These are phyloP conservation scores for Zosterops lateralis DNA, from an alignment of 2,113 vertebrate species.

Conservation along the genomic window DNA sequence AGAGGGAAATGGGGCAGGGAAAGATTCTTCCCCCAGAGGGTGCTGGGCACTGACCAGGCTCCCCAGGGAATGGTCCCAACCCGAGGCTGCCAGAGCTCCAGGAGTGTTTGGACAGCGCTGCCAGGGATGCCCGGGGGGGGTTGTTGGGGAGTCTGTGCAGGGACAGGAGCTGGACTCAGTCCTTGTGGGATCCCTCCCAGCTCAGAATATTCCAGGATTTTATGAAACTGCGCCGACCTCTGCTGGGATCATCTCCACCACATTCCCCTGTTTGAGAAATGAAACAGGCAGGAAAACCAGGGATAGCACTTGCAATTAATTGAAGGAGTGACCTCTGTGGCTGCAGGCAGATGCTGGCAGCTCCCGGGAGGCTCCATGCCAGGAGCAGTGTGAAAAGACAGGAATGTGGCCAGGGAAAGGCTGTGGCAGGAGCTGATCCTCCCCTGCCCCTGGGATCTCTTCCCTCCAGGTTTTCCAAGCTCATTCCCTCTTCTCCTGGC, in stretches of 20 bases:
- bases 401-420: not conserved
- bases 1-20: not conserved
- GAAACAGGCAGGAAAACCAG: rapidly evolving
- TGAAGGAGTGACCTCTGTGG: not conserved
- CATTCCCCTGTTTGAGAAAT: rapidly evolving
- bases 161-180: rapidly evolving
- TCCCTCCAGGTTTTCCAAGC: rapidly evolving
- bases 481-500: no score
- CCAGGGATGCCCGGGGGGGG: not conserved
- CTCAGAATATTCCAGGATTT: not conserved
- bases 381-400: not conserved
- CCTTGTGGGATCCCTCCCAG: not conserved
- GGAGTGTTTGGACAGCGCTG: no score
- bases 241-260: not conserved
- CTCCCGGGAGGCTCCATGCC: not conserved
- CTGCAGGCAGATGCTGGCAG: not conserved
- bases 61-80: no score
- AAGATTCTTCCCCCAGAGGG: not conserved
- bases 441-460: rapidly evolving
- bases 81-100: no score
- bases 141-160: not conserved
- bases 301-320: not conserved
- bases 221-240: not conserved
- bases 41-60: not conserved
- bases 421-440: not conserved